Percentiles rank a stretch among this genome's conserved stretches.
Evolutionary conservation across 2,888 invertebrate genomes (phyloP).

Genomic region (Thymelicus sylvestris): DNA sequence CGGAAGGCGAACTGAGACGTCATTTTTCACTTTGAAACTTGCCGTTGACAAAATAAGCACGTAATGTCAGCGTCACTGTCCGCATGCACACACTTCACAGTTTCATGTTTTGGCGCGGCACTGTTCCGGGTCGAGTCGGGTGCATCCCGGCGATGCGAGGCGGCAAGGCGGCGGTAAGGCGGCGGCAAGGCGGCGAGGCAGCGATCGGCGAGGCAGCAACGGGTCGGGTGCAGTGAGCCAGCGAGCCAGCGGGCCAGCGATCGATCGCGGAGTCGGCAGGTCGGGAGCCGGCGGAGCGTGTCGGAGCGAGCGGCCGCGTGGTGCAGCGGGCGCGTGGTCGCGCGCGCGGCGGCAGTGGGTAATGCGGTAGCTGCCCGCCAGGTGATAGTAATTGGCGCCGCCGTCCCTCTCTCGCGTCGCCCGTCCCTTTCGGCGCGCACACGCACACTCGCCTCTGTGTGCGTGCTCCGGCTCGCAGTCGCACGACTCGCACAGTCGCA

Average conservation of each 20-base stretch:
- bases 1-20: constrained; percentile 83
- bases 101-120: constrained; percentile 67
- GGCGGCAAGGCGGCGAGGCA: too few relatives aligned
- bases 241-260: constrained; percentile 38
- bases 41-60: constrained; percentile 62
- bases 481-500: constrained; percentile 46
- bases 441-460: constrained; percentile 73
- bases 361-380: constrained; percentile 87
- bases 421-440: constrained; percentile 80
- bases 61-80: constrained; percentile 71
- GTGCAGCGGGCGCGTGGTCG: constrained; percentile 85
- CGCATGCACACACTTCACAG: constrained; percentile 81
- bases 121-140: constrained; percentile 52
- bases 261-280: constrained; percentile 60
- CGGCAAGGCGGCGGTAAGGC: too few relatives aligned
- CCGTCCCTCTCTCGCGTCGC: constrained; percentile 76
- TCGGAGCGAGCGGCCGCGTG: constrained; percentile 69
- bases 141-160: constrained; percentile 50
- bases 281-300: constrained; percentile 58
- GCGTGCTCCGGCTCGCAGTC: constrained; percentile 53
- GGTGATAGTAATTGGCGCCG: constrained; percentile 86
- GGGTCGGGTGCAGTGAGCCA: constrained; percentile 44
- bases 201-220: constrained; percentile 6
- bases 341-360: constrained; percentile 85
- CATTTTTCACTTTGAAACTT: constrained; percentile 70